These are phyloP conservation scores for Aurelia sp. DNA, from an alignment of 30 jellyfish, hydroid and myxozoan genomes.

Conservation along the genomic window DNA sequence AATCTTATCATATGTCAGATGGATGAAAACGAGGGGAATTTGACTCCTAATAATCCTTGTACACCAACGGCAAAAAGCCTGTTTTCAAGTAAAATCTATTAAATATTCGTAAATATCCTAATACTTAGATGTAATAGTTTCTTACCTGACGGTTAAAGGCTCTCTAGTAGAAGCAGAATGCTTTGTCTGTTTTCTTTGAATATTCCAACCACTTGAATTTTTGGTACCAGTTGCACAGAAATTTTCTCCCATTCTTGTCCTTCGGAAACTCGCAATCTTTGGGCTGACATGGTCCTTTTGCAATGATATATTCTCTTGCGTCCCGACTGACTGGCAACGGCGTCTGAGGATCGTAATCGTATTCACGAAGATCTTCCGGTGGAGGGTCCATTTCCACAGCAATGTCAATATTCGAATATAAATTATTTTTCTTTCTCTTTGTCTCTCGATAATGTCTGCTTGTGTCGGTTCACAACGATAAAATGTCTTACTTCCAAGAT, in stretches of 20 bases:
- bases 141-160: slow-evolving; percentile 3
- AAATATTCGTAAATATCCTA: too few species aligned
- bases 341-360: slow-evolving; percentile 14
- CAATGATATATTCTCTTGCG: slow-evolving; percentile 2
- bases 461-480: too few species aligned
- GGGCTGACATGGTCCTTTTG: slow-evolving; percentile 5
- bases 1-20: too few species aligned
- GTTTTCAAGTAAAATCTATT: too few species aligned
- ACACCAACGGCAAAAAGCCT: too few species aligned
- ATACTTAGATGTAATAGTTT: background rate
- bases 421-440: too few species aligned
- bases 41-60: too few species aligned
- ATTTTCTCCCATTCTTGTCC: background rate
- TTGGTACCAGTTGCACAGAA: background rate
- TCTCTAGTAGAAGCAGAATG: background rate
- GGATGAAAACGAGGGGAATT: too few species aligned
- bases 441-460: too few species aligned
- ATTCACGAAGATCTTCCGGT: background rate
- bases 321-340: slow-evolving; percentile 9
- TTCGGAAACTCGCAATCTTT: slow-evolving; percentile 2
- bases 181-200: too few species aligned
- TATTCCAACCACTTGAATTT: slow-evolving; percentile 4
- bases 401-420: too few species aligned
- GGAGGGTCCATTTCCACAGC: background rate
- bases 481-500: too few species aligned